phyloP scores from a whole-genome alignment of 2,113 vertebrate species.

The Climacteris rufus region DNA sequence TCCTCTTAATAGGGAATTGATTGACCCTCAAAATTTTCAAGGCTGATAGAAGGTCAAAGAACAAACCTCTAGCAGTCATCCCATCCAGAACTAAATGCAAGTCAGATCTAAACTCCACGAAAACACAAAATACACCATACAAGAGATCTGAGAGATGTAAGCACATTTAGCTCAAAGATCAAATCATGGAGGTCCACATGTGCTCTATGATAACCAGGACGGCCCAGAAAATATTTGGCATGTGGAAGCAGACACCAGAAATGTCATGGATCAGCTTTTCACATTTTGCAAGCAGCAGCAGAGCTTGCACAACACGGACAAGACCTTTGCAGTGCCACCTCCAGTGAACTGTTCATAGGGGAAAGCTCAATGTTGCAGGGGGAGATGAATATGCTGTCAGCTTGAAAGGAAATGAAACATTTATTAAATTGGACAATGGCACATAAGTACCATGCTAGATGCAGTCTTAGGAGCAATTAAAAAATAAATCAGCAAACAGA shows the following conservation, averaged over 20 bases:
- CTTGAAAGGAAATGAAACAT: neutral
- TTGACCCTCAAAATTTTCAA: neutral
- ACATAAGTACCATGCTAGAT: neutral
- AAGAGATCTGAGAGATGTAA: neutral
- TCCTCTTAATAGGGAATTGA: neutral
- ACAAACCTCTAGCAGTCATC: neutral
- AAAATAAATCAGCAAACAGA: neutral
- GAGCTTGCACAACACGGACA: fast-evolving
- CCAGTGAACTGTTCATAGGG: neutral
- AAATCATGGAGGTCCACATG: neutral
- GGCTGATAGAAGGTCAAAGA: neutral
- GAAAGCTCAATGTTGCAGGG: neutral
- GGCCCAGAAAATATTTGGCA: neutral
- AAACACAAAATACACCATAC: neutral
- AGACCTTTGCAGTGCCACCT: neutral
- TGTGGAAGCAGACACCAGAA: neutral
- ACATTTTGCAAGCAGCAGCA: neutral
- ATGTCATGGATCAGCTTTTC: neutral
- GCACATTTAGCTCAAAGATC: neutral
- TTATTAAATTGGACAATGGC: neutral
- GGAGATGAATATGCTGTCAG: neutral
- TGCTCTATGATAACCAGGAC: neutral
- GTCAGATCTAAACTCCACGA: neutral
- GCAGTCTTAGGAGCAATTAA: neutral
- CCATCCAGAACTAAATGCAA: neutral